phyloP scores from a whole-genome alignment of 2,113 vertebrate genomes.

The Cinclus mexicanus region DNA sequence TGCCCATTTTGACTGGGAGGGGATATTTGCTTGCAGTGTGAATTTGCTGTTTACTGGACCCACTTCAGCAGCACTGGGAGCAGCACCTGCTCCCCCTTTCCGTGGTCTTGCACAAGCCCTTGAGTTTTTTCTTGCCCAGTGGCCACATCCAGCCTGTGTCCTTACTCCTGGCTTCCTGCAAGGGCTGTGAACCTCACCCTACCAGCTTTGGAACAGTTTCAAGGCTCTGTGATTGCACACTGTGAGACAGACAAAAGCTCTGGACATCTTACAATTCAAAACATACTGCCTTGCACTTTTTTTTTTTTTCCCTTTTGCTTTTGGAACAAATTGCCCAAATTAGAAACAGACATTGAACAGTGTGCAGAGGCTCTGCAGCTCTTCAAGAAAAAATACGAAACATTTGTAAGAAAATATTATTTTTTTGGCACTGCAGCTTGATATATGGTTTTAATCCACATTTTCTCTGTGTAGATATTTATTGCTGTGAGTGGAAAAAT shows the following conservation, averaged over 20 bases:
- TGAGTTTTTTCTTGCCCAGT: accelerated
- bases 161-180: not conserved
- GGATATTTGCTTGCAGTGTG: not conserved
- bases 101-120: not conserved
- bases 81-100: not conserved
- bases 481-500: slow-evolving; percentile 40
- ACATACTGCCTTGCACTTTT: not conserved
- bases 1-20: accelerated
- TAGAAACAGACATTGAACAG: slow-evolving; percentile 55
- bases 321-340: slow-evolving; percentile 62
- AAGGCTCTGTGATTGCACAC: not conserved
- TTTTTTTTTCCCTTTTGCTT: not conserved
- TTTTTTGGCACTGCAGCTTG: not conserved
- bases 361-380: not conserved
- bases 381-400: slow-evolving; percentile 52
- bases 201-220: not conserved
- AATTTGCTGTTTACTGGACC: not conserved
- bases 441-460: not conserved
- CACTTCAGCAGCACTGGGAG: not conserved
- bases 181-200: not conserved
- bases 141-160: not conserved
- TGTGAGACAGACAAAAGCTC: slow-evolving; percentile 31
- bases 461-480: slow-evolving; percentile 17
- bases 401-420: slow-evolving; percentile 43
- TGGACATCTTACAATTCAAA: slow-evolving; percentile 39